phyloP scores from a whole-genome alignment of 2,797 vertebrate genomes.

The Vultur gryphus region DNA sequence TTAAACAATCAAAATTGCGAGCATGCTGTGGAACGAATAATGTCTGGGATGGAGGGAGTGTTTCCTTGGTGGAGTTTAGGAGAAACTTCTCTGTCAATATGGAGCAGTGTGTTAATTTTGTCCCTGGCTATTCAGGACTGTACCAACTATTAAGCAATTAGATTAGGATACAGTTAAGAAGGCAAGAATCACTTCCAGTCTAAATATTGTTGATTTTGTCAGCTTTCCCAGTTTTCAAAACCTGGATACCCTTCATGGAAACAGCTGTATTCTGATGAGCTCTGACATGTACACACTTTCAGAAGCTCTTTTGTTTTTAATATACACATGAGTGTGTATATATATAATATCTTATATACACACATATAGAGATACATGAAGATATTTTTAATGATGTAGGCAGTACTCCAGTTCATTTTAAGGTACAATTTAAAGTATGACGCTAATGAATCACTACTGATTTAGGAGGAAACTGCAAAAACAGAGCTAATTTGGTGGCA shows the following conservation, averaged over 20 bases:
- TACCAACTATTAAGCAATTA: not conserved
- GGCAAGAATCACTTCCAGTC: not conserved
- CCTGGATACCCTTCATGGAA: not conserved
- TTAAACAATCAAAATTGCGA: not conserved
- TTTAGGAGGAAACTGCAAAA: not conserved
- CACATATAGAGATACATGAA: not conserved
- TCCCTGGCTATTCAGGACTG: not conserved
- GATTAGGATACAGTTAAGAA: not conserved
- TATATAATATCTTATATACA: not conserved
- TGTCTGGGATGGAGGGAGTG: fast-evolving
- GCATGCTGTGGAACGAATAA: not conserved
- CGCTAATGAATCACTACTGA: not conserved
- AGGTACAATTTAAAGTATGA: not conserved
- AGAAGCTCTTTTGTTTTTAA: not conserved
- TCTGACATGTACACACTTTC: not conserved
- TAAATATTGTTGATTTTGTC: not conserved
- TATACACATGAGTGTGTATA: not conserved
- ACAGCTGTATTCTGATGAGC: not conserved
- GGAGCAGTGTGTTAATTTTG: not conserved
- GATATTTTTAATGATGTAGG: not conserved
- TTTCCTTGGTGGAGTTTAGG: not conserved
- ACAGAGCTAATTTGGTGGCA: not conserved
- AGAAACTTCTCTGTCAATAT: not conserved
- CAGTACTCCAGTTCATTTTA: not conserved
- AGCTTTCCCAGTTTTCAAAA: not conserved